Conservation (phyloP, 2,888 invertebrate genomes). For the Linnaemya tessellans region DNA sequence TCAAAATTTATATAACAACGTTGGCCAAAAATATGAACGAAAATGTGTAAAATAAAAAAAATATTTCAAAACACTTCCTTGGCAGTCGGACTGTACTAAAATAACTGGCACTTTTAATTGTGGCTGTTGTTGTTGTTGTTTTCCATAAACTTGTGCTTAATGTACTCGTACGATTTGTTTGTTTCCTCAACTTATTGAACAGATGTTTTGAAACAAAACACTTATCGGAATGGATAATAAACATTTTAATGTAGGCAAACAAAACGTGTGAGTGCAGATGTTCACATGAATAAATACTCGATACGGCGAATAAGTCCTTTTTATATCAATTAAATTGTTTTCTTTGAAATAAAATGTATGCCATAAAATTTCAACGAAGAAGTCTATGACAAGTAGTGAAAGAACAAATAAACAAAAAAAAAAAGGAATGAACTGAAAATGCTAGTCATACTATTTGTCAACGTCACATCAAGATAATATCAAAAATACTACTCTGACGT, state of each 20-base stretch:
- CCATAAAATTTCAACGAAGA: too few relatives aligned
- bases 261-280: not conserved
- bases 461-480: too few relatives aligned
- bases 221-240: conserved; percentile 55
- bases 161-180: conserved; percentile 2
- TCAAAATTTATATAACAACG: not conserved
- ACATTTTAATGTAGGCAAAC: not conserved
- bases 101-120: conserved; percentile 42
- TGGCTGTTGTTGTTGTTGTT: not conserved
- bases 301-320: too few relatives aligned
- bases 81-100: conserved; percentile 36
- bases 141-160: not conserved
- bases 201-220: conserved; percentile 68
- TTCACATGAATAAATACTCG: too few relatives aligned
- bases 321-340: too few relatives aligned
- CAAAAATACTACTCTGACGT: too few relatives aligned
- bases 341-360: too few relatives aligned
- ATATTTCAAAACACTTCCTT: conserved; percentile 25
- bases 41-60: conserved; percentile 19
- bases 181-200: conserved; percentile 46
- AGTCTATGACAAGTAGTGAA: too few relatives aligned
- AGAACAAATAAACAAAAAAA: too few relatives aligned
- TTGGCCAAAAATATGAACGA: not conserved
- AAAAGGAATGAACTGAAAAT: too few relatives aligned
- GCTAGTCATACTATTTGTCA: too few relatives aligned